These are phyloP conservation scores for Elephas maximus DNA, from an alignment of 2,113 vertebrate species.

Conservation along the genomic window DNA sequence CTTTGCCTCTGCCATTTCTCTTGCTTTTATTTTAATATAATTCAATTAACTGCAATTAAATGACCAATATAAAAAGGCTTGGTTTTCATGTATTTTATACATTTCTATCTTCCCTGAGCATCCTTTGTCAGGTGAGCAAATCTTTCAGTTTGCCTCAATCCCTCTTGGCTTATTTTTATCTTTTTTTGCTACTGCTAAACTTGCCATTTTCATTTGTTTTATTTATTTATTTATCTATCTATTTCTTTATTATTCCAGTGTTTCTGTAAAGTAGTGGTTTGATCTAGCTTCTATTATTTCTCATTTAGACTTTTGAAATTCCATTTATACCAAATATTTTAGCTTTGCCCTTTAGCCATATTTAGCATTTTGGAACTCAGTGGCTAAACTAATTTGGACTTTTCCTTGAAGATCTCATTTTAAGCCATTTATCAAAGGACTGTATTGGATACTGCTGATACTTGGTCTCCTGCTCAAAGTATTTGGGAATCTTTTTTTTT, in stretches of 20 bases:
- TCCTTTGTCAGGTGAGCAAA: not conserved
- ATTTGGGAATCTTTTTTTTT: not conserved
- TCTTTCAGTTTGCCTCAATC: not conserved
- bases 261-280: not conserved
- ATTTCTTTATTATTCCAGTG: not conserved
- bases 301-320: not conserved
- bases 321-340: not conserved
- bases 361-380: constrained; percentile 21
- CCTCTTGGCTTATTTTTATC: not conserved
- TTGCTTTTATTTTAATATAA: not conserved
- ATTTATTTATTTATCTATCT: not conserved
- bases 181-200: not conserved
- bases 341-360: not conserved
- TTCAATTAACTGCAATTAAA: constrained; percentile 26
- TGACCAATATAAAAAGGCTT: not conserved
- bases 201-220: constrained; percentile 37
- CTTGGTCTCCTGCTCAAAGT: not conserved
- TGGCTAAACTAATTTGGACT: not conserved
- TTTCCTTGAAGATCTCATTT: constrained; percentile 7
- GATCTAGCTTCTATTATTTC: not conserved
- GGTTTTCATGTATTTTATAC: not conserved
- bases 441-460: not conserved
- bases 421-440: not conserved
- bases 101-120: not conserved
- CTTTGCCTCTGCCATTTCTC: not conserved